A percentile compares a stretch with the other conserved stretches of the same genome.
Evolutionary conservation across 2,888 invertebrate species (phyloP).

Genomic region (Chydorus sphaericus): DNA sequence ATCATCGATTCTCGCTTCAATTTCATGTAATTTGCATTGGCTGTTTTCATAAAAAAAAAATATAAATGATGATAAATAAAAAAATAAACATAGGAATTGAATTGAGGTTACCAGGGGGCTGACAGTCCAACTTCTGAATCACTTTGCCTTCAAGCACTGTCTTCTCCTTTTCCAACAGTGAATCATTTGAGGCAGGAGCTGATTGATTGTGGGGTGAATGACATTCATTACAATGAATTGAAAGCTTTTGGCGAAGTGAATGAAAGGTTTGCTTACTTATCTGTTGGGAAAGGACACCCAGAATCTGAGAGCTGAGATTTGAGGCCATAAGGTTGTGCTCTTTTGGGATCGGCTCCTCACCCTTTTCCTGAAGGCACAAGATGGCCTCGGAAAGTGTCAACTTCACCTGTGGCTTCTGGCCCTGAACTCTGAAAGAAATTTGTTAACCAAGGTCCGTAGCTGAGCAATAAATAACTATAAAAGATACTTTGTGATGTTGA

Average conservation of each 20-base stretch:
- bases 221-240: constrained; percentile 2
- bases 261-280: not conserved
- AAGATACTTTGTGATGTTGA: constrained; percentile 48
- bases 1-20: constrained; percentile 74
- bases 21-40: constrained; percentile 77
- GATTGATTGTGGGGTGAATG: constrained; percentile 30
- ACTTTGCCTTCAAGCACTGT: constrained; percentile 84
- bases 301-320: constrained; percentile 74
- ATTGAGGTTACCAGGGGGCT: constrained; percentile 57
- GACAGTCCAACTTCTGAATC: constrained; percentile 88
- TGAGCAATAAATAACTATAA: not conserved
- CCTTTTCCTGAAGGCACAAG: constrained; percentile 57
- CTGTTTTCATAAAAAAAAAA: constrained; percentile 25
- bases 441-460: not conserved
- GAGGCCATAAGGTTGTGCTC: constrained; percentile 85
- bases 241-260: no score
- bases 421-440: constrained; percentile 32
- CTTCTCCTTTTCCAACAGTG: constrained; percentile 64
- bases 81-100: not conserved
- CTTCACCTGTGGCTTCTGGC: constrained; percentile 75
- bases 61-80: no score
- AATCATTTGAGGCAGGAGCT: constrained; percentile 38
- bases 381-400: constrained; percentile 67
- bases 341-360: constrained; percentile 69
- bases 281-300: constrained; percentile 79